phyloP scores from a whole-genome alignment of 1,140 invertebrate species.

The Drosophila takahashii region DNA sequence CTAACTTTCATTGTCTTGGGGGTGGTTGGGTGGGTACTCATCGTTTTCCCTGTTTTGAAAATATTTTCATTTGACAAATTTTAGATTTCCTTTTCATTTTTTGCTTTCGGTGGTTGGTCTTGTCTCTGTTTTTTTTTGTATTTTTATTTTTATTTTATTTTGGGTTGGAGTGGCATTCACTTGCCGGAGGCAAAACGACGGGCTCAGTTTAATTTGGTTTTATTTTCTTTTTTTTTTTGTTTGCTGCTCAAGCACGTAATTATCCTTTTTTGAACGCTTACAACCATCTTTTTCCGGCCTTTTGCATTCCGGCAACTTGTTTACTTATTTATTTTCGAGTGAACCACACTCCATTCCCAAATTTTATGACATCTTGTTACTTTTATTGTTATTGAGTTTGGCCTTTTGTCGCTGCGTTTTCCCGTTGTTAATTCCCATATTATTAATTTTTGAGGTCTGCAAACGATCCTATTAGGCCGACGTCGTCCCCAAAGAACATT shows the following conservation, averaged over 20 bases:
- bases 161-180: constrained; percentile 54
- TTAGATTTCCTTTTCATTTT: constrained; percentile 49
- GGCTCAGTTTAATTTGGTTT: constrained; percentile 69
- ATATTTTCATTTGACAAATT: constrained; percentile 81
- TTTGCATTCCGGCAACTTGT: constrained; percentile 39
- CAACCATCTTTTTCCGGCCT: constrained; percentile 12
- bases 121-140: constrained; percentile 13
- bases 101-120: constrained; percentile 47
- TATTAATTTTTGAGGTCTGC: constrained; percentile 68
- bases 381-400: constrained; percentile 80
- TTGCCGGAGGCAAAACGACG: constrained; percentile 55
- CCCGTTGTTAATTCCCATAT: constrained; percentile 53
- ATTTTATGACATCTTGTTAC: constrained; percentile 80
- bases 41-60: constrained; percentile 47
- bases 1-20: constrained; percentile 57
- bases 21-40: constrained; percentile 20
- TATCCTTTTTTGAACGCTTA: constrained; percentile 66
- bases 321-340: constrained; percentile 52
- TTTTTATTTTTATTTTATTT: not conserved
- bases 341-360: constrained; percentile 32
- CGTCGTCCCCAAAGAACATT: constrained; percentile 43
- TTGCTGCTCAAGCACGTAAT: constrained; percentile 75
- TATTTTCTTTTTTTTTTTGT: constrained; percentile 33
- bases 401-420: constrained; percentile 46
- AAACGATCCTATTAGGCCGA: constrained; percentile 75